Percentiles rank a stretch among this genome's conserved stretches.
phyloP scores from a whole-genome alignment of 1,140 invertebrate species.

The Drosophila pruinosa region DNA sequence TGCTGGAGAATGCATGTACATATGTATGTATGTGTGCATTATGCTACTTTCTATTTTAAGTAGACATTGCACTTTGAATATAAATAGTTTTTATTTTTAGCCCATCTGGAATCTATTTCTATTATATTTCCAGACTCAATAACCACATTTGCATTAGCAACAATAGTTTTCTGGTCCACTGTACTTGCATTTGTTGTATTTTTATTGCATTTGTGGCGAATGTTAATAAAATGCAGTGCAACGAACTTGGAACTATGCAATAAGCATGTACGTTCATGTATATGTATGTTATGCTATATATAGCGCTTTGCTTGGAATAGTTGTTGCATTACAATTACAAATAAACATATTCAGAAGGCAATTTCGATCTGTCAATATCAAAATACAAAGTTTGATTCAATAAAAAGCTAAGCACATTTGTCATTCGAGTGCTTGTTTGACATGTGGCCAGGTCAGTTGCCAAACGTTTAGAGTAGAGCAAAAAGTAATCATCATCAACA shows the following conservation, averaged over 20 bases:
- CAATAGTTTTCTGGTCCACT: neutral
- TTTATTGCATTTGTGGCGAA: neutral
- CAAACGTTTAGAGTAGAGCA: conserved; percentile 17
- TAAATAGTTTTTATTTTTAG: no score
- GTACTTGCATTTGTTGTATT: neutral
- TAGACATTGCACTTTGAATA: no score
- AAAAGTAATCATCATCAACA: conserved; percentile 54
- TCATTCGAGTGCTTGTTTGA: neutral
- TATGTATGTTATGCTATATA: neutral
- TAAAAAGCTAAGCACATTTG: conserved; percentile 36
- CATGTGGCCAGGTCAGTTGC: neutral
- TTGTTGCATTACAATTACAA: conserved; percentile 25
- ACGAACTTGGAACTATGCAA: conserved; percentile 59
- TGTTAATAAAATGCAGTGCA: conserved; percentile 39
- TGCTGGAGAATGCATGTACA: no score
- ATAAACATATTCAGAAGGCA: neutral
- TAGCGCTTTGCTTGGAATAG: conserved; percentile 10
- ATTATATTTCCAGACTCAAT: no score
- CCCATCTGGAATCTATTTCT: no score
- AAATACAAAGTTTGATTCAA: no score
- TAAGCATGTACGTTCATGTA: neutral
- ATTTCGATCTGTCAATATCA: no score
- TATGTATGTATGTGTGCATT: no score
- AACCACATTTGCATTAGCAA: no score
- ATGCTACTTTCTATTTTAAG: no score